Evolutionary conservation across 2,113 vertebrate genomes (phyloP).

Genomic region (Capricornis sumatraensis): DNA sequence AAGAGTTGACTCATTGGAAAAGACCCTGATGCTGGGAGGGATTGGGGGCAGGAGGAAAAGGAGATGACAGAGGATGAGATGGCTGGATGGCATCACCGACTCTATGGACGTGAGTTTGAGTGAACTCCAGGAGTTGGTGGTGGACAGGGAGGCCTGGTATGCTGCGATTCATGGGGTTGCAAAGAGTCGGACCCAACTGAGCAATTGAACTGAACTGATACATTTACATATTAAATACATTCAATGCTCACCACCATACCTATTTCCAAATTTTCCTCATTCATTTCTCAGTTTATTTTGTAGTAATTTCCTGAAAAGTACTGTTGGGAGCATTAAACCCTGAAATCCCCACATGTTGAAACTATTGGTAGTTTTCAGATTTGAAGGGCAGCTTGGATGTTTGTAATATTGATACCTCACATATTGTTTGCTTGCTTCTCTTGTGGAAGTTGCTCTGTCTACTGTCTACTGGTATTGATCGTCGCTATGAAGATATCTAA

Average conservation of each 20-base stretch:
- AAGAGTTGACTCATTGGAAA: too few relatives aligned
- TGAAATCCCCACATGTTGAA: background rate
- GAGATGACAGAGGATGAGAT: background rate
- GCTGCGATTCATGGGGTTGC: fast-evolving
- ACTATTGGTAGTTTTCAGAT: background rate
- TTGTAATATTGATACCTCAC: background rate
- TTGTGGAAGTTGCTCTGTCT: background rate
- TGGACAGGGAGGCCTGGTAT: background rate
- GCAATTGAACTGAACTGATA: background rate
- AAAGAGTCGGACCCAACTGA: background rate
- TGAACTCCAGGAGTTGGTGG: fast-evolving
- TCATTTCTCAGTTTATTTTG: background rate
- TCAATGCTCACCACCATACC: background rate
- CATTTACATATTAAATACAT: background rate
- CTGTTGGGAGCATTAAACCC: background rate
- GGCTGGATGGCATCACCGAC: fast-evolving
- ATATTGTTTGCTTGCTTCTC: background rate
- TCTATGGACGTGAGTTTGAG: fast-evolving
- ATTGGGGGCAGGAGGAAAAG: background rate
- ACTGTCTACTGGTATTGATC: background rate
- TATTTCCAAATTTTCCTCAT: background rate
- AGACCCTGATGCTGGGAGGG: background rate
- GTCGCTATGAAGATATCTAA: background rate
- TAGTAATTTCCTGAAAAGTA: background rate
- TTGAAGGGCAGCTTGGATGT: background rate